Evolutionary conservation across 2,113 vertebrate species (phyloP).

Genomic region (Prochilodus magdalenae): DNA sequence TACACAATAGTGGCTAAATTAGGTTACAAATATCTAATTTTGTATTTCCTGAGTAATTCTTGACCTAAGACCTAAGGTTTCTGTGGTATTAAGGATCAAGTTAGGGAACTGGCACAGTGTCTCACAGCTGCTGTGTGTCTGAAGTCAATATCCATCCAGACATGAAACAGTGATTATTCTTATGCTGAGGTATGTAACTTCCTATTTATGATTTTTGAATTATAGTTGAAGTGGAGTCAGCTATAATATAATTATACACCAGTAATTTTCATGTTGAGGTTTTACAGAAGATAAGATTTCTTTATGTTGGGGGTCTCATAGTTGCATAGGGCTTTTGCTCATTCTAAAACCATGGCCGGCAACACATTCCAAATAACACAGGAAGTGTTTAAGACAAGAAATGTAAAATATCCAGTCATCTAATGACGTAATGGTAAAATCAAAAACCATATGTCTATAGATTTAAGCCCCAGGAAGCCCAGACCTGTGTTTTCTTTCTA

Average conservation of each 20-base stretch:
- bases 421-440: no score
- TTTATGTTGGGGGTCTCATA: no score
- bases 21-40: background rate
- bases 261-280: background rate
- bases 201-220: background rate
- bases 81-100: slow-evolving; percentile 9
- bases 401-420: no score
- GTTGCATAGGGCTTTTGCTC: no score
- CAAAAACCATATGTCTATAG: no score
- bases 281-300: no score
- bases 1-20: background rate
- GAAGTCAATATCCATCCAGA: background rate
- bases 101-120: background rate
- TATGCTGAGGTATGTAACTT: background rate
- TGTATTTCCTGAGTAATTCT: background rate
- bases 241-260: slow-evolving; percentile 13
- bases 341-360: no score
- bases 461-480: no score
- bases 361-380: no score
- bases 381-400: no score
- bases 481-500: no score
- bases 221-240: slow-evolving; percentile 1
- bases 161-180: background rate
- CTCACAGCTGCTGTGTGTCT: background rate
- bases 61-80: background rate